Conservation (phyloP, 2,888 invertebrate genomes). For the Leptinotarsa rubiginosa region DNA sequence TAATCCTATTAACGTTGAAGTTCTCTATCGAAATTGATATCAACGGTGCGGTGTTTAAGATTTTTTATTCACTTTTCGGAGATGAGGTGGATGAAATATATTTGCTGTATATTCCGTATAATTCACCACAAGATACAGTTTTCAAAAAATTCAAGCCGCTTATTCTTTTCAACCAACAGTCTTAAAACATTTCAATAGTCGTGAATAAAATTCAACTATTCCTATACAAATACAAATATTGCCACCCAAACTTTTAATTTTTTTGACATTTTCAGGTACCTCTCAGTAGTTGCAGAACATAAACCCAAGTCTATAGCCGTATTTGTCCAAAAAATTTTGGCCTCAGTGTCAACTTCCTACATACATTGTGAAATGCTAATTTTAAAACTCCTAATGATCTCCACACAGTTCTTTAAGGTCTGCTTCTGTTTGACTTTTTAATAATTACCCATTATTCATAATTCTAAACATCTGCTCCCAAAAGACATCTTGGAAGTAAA, state of each 20-base stretch:
- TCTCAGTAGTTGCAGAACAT: conserved; percentile 20
- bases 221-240: background rate
- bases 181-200: too few species aligned
- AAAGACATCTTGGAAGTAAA: conserved; percentile 36
- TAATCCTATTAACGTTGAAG: too few species aligned
- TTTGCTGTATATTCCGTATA: too few species aligned
- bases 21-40: too few species aligned
- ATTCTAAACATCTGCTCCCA: conserved; percentile 48
- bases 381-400: conserved; percentile 38
- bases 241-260: conserved; percentile 14
- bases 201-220: background rate
- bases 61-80: too few species aligned
- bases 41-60: too few species aligned
- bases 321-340: conserved; percentile 11
- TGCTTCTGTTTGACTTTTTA: conserved; percentile 44
- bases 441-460: conserved; percentile 44
- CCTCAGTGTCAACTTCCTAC: conserved; percentile 23
- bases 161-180: too few species aligned
- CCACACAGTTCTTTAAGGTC: conserved; percentile 35
- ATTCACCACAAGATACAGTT: too few species aligned
- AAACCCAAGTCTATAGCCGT: conserved; percentile 1
- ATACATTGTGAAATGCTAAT: conserved; percentile 33
- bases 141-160: too few species aligned
- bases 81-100: too few species aligned
- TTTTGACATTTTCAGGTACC: background rate